phyloP scores from a whole-genome alignment of 1,140 invertebrate species.

The Tetragonula clypearis region DNA sequence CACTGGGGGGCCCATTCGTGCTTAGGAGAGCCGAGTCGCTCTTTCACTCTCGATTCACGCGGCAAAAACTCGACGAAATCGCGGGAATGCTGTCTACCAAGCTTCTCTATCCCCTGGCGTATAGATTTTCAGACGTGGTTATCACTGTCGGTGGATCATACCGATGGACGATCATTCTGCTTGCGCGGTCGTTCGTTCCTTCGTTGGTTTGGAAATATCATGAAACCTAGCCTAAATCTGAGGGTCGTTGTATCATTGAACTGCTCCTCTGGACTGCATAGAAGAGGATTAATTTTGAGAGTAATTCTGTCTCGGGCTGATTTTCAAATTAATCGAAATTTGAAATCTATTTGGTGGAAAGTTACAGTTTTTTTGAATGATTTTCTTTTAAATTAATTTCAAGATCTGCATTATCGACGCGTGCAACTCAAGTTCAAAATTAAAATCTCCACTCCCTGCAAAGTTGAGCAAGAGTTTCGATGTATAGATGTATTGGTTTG shows the following conservation, averaged over 20 bases:
- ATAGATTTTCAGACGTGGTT: constrained; percentile 46
- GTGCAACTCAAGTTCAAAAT: no score
- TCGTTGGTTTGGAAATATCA: background rate
- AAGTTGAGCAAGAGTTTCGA: no score
- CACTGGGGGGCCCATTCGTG: background rate
- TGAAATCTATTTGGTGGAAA: no score
- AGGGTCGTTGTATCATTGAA: background rate
- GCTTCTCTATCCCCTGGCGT: constrained; percentile 11
- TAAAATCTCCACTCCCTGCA: no score
- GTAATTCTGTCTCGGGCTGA: no score
- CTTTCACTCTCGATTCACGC: constrained; percentile 28
- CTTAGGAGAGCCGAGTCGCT: constrained; percentile 7
- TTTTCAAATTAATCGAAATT: no score
- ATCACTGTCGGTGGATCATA: background rate
- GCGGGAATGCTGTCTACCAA: constrained; percentile 61
- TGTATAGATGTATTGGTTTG: no score
- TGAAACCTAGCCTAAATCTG: background rate
- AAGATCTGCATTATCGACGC: no score
- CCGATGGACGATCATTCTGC: background rate
- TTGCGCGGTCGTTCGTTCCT: background rate
- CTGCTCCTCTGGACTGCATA: no score
- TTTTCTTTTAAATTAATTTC: no score
- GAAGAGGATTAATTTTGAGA: no score
- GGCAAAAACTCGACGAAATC: constrained; percentile 66
- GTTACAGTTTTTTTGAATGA: no score